Base-by-base conservation (phyloP, 2,113 vertebrate species). In the Nycticryphes semicollaris region DNA sequence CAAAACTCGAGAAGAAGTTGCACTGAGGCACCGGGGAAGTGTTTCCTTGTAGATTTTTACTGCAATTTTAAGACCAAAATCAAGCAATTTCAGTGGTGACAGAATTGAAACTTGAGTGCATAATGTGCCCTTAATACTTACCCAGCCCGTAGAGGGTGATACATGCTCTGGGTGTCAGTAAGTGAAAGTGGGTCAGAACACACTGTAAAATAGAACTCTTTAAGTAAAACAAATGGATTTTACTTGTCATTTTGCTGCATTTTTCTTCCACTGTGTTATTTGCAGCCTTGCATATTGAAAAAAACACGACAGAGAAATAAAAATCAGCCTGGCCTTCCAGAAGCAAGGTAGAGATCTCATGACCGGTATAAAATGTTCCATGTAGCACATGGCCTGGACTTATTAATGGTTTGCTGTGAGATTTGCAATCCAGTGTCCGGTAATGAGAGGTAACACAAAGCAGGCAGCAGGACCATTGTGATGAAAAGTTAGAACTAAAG, bases 391-490 rank as follows among this genome's bases (percentile, higher is more conserved):
- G 37, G 35, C 13, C 45, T 54, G 48, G n/a, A 22, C 35, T 78
- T 81, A 39, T 92, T 84, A 37, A 35, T 57, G 18, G 12, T 67
- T 90, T 86, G 3, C n/a, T 74, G 59, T 14, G 60, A 54, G 50
- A 76, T 57, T 51, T 62, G 50, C 30, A 27, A 45, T 51, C 30
- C 45, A 6, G 18, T 64, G 50, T 73, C 69, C 73, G n/a, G 79
- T 80, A 94, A 85, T 22, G 67, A 66, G 59, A 89, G 82, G 24
- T 67, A 67, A 87, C 72, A 85, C 80, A 90, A 97, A 84, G 43
- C 43, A 68, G 54, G 39, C 7, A 69, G 47, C 22, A 64, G 43
- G 59, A 66, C 84, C 35, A 7, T 39, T 78, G 54, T 54, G 35
- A 66, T 53, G 51, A 74, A 63, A 86, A 94, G 68, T 80, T 56